Percentiles rank a stretch among this genome's conserved stretches.
phyloP scores from a whole-genome alignment of 35 echinoderm and acorn worm genomes.

The Anneissia japonica region DNA sequence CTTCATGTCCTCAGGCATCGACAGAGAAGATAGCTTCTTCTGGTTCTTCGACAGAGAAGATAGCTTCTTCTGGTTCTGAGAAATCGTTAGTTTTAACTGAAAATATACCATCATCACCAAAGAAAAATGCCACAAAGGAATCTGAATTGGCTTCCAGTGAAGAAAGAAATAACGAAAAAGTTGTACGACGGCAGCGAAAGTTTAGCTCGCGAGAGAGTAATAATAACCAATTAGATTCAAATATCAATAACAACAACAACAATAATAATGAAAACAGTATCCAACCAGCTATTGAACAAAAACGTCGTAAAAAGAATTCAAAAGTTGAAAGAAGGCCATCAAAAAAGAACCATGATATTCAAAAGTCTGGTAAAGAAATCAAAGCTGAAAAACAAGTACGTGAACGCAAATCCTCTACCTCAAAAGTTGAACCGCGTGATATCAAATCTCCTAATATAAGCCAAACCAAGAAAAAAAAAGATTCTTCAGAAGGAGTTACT shows the following conservation, averaged over 20 bases:
- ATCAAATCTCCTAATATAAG: neutral
- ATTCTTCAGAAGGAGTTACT: neutral
- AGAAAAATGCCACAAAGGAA: neutral
- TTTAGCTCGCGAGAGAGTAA: neutral
- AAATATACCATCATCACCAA: neutral
- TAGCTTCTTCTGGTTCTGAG: neutral
- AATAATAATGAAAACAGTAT: neutral
- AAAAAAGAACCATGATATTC: neutral
- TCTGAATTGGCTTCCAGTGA: neutral
- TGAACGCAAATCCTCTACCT: neutral
- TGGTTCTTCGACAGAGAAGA: neutral
- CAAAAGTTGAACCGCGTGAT: neutral
- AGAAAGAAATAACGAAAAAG: neutral
- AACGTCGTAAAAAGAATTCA: neutral
- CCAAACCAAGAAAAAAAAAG: neutral
- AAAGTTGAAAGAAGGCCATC: neutral
- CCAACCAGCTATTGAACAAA: neutral
- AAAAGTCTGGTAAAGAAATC: neutral
- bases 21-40: neutral
- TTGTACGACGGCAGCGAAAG: neutral
- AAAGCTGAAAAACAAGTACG: neutral
- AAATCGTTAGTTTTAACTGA: neutral
- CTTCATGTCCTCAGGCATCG: neutral
- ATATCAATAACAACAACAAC: neutral
- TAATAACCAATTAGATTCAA: neutral